Percentiles rank a stretch among this genome's conserved stretches.
phyloP scores from a whole-genome alignment of 1,140 invertebrate genomes.

The Nasonia longicornis region DNA sequence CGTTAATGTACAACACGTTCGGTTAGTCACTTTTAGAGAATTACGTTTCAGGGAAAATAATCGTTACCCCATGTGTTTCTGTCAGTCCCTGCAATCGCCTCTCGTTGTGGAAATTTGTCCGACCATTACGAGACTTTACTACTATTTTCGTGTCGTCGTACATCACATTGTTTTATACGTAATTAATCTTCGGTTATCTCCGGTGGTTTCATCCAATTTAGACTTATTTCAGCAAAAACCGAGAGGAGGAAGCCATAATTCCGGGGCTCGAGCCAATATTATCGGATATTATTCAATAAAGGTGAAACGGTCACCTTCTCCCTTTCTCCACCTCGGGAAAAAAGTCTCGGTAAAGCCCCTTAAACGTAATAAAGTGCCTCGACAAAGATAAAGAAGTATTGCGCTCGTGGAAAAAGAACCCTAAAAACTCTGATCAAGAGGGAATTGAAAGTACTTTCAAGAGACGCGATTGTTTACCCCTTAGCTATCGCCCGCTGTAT shows the following conservation, averaged over 20 bases:
- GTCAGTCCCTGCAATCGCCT: too few species aligned
- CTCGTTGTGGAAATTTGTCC: too few species aligned
- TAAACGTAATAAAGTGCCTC: constrained; percentile 27
- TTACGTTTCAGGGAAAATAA: too few species aligned
- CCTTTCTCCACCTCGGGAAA: constrained; percentile 8
- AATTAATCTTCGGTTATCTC: background rate
- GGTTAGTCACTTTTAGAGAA: too few species aligned
- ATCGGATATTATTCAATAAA: constrained; percentile 11
- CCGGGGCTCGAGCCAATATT: background rate
- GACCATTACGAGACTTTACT: too few species aligned
- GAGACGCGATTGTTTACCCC: background rate
- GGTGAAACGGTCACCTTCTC: background rate
- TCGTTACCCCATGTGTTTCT: too few species aligned
- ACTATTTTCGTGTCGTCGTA: too few species aligned
- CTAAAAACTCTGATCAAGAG: background rate
- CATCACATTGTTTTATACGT: background rate
- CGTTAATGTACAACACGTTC: too few species aligned
- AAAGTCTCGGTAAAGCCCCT: constrained; percentile 24
- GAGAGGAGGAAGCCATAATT: constrained; percentile 1
- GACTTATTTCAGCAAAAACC: background rate
- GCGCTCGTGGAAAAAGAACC: background rate
- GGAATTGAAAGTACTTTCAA: background rate
- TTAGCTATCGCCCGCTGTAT: background rate
- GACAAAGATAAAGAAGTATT: constrained; percentile 18
- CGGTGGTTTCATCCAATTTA: background rate